phyloP scores from a whole-genome alignment of 1,140 invertebrate species.

The Potamilus streckersoni region DNA sequence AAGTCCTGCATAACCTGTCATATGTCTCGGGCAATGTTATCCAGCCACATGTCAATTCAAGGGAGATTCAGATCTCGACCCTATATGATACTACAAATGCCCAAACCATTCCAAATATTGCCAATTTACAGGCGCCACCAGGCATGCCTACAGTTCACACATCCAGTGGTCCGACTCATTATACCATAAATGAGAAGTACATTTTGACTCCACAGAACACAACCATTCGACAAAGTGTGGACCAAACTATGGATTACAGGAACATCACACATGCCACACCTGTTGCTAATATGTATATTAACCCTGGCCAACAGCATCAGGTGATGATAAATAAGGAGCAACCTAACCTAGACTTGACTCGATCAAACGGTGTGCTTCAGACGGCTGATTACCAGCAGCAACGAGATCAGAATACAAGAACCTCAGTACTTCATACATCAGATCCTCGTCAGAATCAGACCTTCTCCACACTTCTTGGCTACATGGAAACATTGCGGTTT shows the following conservation, averaged over 20 bases:
- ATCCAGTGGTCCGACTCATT: conserved; percentile 11
- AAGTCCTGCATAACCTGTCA: conserved; percentile 22
- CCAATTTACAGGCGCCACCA: conserved; percentile 10
- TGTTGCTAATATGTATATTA: conserved; percentile 26
- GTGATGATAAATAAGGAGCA: conserved; percentile 24
- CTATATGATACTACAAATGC: conserved; percentile 38
- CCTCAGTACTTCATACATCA: conserved; percentile 6
- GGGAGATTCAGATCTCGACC: conserved; percentile 39
- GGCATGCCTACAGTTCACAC: conserved; percentile 22
- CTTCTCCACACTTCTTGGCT: conserved; percentile 44
- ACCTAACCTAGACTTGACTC: conserved; percentile 1
- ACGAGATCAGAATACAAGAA: conserved; percentile 15
- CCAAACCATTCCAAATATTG: conserved; percentile 21
- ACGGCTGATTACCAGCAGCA: conserved; percentile 30
- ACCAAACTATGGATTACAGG: conserved; percentile 27
- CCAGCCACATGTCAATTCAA: conserved; percentile 14
- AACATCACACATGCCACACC: conserved; percentile 19
- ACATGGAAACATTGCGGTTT: conserved; percentile 45
- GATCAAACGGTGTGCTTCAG: conserved; percentile 6
- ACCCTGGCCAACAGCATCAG: conserved; percentile 23
- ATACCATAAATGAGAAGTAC: conserved; percentile 23
- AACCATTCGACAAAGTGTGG: conserved; percentile 9
- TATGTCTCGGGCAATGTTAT: conserved; percentile 24
- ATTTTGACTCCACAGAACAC: conserved; percentile 9
- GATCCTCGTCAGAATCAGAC: conserved; percentile 29